These are phyloP conservation scores for Coregonus clupeaformis DNA, from an alignment of 2,113 vertebrate genomes.

Conservation along the genomic window DNA sequence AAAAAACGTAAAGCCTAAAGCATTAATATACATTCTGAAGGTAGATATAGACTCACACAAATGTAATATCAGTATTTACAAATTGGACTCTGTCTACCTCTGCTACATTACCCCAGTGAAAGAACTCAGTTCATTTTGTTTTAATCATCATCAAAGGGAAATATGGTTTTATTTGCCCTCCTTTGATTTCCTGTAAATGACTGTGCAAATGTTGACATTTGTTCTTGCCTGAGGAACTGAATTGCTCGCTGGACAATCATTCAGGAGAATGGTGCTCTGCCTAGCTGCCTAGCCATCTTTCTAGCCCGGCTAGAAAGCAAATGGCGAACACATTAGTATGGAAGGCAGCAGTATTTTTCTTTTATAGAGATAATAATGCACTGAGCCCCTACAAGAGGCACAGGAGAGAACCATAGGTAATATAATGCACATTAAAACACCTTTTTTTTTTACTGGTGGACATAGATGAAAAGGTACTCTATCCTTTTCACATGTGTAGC, in stretches of 20 bases:
- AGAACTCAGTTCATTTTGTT: constrained; percentile 45
- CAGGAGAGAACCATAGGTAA: constrained; percentile 69
- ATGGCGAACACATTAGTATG: constrained; percentile 75
- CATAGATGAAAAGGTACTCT: constrained; percentile 68
- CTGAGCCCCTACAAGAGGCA: constrained; percentile 63
- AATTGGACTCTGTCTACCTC: constrained; percentile 20
- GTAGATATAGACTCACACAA: constrained; percentile 24
- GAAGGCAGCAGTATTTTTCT: constrained; percentile 74
- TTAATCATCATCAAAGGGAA: constrained; percentile 56
- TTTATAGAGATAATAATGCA: constrained; percentile 78
- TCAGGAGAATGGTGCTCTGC: constrained; percentile 51
- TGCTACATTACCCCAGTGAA: constrained; percentile 20
- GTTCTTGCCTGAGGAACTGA: constrained; percentile 54
- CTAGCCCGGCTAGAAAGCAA: constrained; percentile 65
- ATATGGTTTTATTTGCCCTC: constrained; percentile 58
- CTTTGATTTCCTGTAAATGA: constrained; percentile 61
- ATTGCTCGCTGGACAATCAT: constrained; percentile 59
- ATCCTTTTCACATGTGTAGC: constrained; percentile 65
- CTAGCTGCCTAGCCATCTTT: constrained; percentile 58
- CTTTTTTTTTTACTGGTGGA: constrained; percentile 70
- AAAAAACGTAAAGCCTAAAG: not conserved
- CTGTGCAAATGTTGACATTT: constrained; percentile 62
- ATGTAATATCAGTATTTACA: constrained; percentile 30
- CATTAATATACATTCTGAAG: constrained; percentile 15
- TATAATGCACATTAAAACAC: constrained; percentile 76